Evolutionary conservation across 1,140 invertebrate genomes (phyloP).

Genomic region (Papilio aristodemus): DNA sequence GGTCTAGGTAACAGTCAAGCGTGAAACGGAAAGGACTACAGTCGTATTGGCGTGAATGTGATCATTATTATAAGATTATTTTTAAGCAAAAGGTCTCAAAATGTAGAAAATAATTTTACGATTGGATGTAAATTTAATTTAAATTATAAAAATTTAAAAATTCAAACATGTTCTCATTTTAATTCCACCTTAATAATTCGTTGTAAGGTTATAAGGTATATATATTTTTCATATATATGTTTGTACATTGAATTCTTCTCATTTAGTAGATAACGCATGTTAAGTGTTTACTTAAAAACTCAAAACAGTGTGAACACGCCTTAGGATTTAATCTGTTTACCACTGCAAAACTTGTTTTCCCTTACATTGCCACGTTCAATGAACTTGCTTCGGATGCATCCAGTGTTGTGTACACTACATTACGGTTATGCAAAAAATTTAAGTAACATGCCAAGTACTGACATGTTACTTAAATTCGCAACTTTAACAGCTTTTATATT

Average conservation of each 20-base stretch:
- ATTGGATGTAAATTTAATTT: constrained; percentile 45
- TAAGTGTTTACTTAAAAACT: not conserved
- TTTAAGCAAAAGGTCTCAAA: constrained; percentile 52
- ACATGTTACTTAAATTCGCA: not conserved
- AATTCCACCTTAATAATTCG: not conserved
- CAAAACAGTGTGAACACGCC: not conserved
- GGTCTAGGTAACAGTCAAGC: constrained; percentile 68
- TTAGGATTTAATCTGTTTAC: constrained; percentile 8
- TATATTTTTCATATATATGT: no score
- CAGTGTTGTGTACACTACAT: not conserved
- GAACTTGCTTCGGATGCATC: constrained; percentile 6
- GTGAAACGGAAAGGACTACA: constrained; percentile 34
- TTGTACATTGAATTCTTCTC: no score
- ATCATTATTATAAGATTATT: constrained; percentile 54
- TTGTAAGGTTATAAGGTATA: no score
- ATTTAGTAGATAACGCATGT: not conserved
- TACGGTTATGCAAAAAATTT: not conserved
- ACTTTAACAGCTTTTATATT: no score
- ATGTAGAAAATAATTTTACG: constrained; percentile 46
- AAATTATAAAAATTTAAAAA: constrained; percentile 41
- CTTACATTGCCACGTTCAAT: not conserved
- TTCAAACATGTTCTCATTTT: not conserved
- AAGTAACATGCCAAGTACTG: no score
- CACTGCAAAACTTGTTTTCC: constrained; percentile 5
- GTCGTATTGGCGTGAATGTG: constrained; percentile 45